phyloP scores from a whole-genome alignment of 2,888 invertebrate genomes.

The Notocelia uddmanniana region DNA sequence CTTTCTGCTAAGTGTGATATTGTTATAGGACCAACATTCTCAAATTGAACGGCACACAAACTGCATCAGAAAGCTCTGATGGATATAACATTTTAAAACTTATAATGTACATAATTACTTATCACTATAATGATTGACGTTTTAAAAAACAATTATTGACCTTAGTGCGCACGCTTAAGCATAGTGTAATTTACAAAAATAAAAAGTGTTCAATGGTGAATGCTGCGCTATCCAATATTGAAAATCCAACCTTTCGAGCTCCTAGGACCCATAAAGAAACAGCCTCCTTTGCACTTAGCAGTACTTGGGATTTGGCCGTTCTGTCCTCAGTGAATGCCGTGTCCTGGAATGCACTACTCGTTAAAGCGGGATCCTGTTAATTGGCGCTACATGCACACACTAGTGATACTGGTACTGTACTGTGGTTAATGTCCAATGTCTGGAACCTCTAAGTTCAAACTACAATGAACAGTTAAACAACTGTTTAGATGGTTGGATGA shows the following conservation, averaged over 20 bases:
- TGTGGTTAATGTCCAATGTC: conserved; percentile 34
- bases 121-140: conserved; percentile 7
- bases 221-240: conserved; percentile 56
- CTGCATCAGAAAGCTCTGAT: background rate
- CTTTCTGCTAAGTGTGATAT: background rate
- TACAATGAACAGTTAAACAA: background rate
- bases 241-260: conserved; percentile 94
- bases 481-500: background rate
- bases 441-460: conserved; percentile 14
- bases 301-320: conserved; percentile 91
- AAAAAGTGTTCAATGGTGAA: conserved; percentile 61
- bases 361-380: conserved; percentile 80
- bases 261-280: conserved; percentile 97
- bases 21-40: background rate
- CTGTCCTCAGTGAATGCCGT: conserved; percentile 89
- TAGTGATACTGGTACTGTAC: conserved; percentile 56
- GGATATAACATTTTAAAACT: background rate
- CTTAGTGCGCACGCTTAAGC: conserved; percentile 57
- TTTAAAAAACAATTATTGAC: conserved; percentile 48
- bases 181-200: conserved; percentile 60
- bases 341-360: conserved; percentile 88
- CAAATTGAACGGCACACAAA: background rate
- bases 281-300: conserved; percentile 97
- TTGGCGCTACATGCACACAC: conserved; percentile 80
- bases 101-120: conserved; percentile 17